These are phyloP conservation scores for Siniperca undulata DNA, from an alignment of 2,797 vertebrate genomes.

Conservation along the genomic window DNA sequence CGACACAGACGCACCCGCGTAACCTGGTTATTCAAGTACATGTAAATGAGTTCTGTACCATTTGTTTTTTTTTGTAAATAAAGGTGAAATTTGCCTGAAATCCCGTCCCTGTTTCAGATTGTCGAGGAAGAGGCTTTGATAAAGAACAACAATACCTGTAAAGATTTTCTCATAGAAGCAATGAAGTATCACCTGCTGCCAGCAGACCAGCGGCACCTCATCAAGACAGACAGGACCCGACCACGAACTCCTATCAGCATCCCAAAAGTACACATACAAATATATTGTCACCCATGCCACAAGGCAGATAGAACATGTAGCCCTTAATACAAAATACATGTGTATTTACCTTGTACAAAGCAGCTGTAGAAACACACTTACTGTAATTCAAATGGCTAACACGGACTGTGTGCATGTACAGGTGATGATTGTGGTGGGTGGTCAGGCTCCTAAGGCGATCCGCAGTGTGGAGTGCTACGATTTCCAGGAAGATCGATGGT, in stretches of 20 bases:
- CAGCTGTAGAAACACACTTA: not conserved
- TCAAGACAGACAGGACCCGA: conserved; percentile 95
- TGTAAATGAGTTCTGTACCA: not conserved
- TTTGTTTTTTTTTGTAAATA: not conserved
- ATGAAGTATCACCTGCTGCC: conserved; percentile 98
- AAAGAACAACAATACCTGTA: conserved; percentile 98
- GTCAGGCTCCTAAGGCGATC: conserved; percentile 97
- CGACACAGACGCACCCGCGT: not conserved
- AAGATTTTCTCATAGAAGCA: conserved; percentile 97
- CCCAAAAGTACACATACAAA: conserved; percentile 88
- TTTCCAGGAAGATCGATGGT: conserved; percentile 96
- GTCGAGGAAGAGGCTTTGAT: conserved; percentile 97
- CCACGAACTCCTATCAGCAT: conserved; percentile 95
- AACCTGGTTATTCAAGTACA: not conserved
- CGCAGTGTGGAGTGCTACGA: conserved; percentile 98
- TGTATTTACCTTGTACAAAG: not conserved
- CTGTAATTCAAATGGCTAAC: not conserved
- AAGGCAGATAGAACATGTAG: not conserved
- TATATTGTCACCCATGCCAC: too few species aligned
- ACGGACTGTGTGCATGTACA: conserved; percentile 59
- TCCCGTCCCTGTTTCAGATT: conserved; percentile 83
- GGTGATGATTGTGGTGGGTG: conserved; percentile 99
- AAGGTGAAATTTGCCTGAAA: not conserved
- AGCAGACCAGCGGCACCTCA: conserved; percentile 94
- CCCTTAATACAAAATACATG: too few species aligned